These are phyloP conservation scores for Myoxocephalus aenaeus DNA, from an alignment of 2,797 vertebrate genomes.

Conservation along the genomic window DNA sequence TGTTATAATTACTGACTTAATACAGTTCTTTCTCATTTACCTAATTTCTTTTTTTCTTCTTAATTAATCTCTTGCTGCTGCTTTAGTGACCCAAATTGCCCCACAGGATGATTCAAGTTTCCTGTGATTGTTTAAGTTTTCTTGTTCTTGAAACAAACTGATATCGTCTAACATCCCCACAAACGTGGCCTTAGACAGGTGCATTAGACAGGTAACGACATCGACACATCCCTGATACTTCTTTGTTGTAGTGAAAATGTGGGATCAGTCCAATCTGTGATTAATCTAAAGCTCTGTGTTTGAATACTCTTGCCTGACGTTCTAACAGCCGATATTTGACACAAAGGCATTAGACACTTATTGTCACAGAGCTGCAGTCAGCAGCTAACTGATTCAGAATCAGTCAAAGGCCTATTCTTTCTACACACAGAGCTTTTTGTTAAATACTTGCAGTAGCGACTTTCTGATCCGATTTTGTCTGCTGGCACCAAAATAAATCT, in stretches of 20 bases:
- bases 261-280: constrained; percentile 4
- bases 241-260: neutral
- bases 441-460: constrained; percentile 26
- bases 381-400: constrained; percentile 21
- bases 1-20: neutral
- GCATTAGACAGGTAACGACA: neutral
- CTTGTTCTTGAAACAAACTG: neutral
- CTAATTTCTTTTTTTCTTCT: neutral
- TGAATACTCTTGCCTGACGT: neutral
- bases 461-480: constrained; percentile 48
- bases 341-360: constrained; percentile 16
- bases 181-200: constrained; percentile 1
- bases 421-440: constrained; percentile 49
- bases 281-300: constrained; percentile 10
- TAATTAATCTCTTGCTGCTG: neutral
- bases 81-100: neutral
- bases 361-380: constrained; percentile 20
- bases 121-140: neutral
- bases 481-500: constrained; percentile 53
- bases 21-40: neutral
- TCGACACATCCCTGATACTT: neutral
- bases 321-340: constrained; percentile 19
- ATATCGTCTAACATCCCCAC: neutral
- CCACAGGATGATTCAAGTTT: neutral
- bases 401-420: constrained; percentile 44